These are phyloP conservation scores for Metridium senile DNA, from an alignment of 92 coral and sea anemone species.

Conservation along the genomic window DNA sequence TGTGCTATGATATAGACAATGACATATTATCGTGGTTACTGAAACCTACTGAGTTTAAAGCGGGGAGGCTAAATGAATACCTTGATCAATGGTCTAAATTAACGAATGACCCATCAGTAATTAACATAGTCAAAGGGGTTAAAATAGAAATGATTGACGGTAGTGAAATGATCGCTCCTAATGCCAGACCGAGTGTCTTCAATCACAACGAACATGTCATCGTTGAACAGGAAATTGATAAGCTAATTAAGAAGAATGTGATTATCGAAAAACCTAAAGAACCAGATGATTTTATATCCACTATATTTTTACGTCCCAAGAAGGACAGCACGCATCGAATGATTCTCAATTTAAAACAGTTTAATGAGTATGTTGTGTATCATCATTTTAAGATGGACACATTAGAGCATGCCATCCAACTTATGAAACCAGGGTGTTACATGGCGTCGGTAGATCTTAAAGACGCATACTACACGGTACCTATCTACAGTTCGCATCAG, in stretches of 20 bases:
- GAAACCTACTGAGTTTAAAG: constrained; percentile 5
- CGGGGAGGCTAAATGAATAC: constrained; percentile 9
- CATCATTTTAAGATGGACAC: constrained; percentile 27
- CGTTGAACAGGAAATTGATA: constrained; percentile 22
- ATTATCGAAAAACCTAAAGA: background rate
- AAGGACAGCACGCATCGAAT: constrained; percentile 54
- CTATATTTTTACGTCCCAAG: constrained; percentile 37
- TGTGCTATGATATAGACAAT: too few relatives aligned
- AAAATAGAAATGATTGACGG: constrained; percentile 6
- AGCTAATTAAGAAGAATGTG: constrained; percentile 31
- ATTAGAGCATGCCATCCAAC: constrained; percentile 3
- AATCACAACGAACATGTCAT: background rate
- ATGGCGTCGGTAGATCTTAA: constrained; percentile 31
- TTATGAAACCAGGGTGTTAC: constrained; percentile 25
- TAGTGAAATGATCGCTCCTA: background rate
- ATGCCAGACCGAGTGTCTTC: background rate
- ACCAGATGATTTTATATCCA: constrained; percentile 28
- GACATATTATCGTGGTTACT: constrained; percentile 4
- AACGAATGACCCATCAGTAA: constrained; percentile 18
- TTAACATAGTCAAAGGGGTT: constrained; percentile 22
- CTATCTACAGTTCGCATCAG: constrained; percentile 36
- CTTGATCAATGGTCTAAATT: constrained; percentile 10
- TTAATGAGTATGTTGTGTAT: constrained; percentile 29
- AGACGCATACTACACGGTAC: constrained; percentile 54
- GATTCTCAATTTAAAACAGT: constrained; percentile 44